These are phyloP conservation scores for Octonoba sinensis DNA, from an alignment of 2,888 invertebrate genomes.

Conservation along the genomic window DNA sequence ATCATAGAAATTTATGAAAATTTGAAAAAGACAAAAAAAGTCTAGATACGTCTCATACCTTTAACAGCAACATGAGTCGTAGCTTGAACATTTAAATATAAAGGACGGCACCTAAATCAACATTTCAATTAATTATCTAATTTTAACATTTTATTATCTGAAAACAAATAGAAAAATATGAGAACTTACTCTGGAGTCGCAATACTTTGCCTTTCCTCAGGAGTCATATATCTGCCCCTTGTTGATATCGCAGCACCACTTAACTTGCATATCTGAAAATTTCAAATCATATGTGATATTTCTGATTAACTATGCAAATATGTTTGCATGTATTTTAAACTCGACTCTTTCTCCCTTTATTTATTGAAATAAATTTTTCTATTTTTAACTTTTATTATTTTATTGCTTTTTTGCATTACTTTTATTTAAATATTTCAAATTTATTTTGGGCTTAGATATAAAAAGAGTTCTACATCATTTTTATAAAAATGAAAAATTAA, in stretches of 20 bases:
- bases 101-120: conserved; percentile 73
- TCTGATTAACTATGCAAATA: too few species aligned
- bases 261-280: conserved; percentile 70
- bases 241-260: conserved; percentile 76
- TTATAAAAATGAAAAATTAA: too few species aligned
- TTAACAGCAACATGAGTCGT: conserved; percentile 74
- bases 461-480: too few species aligned
- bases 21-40: conserved; percentile 1
- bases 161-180: background rate
- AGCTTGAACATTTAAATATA: conserved; percentile 76
- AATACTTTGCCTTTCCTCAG: conserved; percentile 73
- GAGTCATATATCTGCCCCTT: conserved; percentile 75
- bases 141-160: background rate
- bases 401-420: too few species aligned
- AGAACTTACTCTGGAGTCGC: conserved; percentile 66
- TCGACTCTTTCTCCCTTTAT: too few species aligned
- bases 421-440: too few species aligned
- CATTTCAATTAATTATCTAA: conserved; percentile 5
- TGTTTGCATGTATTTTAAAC: too few species aligned
- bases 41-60: conserved; percentile 68
- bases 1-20: background rate
- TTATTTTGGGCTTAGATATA: too few species aligned
- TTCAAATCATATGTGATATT: too few species aligned
- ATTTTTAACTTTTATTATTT: too few species aligned
- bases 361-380: too few species aligned